These are phyloP conservation scores for Halictus ligatus DNA, from an alignment of 2,888 invertebrate species.

Conservation along the genomic window DNA sequence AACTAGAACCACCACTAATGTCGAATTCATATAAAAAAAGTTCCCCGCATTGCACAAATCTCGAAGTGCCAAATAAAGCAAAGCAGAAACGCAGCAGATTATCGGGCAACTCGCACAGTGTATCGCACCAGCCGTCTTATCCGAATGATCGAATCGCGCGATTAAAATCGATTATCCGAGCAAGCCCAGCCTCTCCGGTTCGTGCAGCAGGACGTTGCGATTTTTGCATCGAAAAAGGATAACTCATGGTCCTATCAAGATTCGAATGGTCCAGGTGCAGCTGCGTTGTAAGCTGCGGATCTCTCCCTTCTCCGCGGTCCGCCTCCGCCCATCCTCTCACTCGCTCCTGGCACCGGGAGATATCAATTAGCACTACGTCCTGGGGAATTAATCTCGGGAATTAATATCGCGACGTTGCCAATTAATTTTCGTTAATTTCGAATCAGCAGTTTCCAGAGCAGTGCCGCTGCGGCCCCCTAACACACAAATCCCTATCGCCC, in stretches of 20 bases:
- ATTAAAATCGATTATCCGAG: constrained; percentile 28
- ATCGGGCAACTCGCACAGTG: not conserved
- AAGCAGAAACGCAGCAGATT: not conserved
- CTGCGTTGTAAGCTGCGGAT: constrained; percentile 57
- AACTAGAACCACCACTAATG: not conserved
- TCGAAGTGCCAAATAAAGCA: not conserved
- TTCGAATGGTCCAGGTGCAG: constrained; percentile 58
- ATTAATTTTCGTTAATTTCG: constrained; percentile 83
- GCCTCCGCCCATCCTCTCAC: constrained; percentile 40
- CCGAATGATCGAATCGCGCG: not conserved
- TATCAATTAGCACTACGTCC: constrained; percentile 80
- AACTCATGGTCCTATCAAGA: constrained; percentile 48
- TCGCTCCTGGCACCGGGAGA: constrained; percentile 71
- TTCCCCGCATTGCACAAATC: not conserved
- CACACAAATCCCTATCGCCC: constrained; percentile 72
- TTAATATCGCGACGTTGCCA: constrained; percentile 81
- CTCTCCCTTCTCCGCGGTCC: constrained; percentile 33
- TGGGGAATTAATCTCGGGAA: constrained; percentile 80
- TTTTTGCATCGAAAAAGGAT: constrained; percentile 42
- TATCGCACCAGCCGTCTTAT: not conserved
- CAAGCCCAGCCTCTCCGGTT: not conserved
- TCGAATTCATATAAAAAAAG: not conserved
- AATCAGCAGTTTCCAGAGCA: constrained; percentile 82
- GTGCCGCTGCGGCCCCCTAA: constrained; percentile 63
- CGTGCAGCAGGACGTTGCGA: not conserved